Evolutionary conservation across 2,888 invertebrate species (phyloP), one percentile per base, ranked within the genome.

Genomic region (Onthophagus sagittarius): DNA sequence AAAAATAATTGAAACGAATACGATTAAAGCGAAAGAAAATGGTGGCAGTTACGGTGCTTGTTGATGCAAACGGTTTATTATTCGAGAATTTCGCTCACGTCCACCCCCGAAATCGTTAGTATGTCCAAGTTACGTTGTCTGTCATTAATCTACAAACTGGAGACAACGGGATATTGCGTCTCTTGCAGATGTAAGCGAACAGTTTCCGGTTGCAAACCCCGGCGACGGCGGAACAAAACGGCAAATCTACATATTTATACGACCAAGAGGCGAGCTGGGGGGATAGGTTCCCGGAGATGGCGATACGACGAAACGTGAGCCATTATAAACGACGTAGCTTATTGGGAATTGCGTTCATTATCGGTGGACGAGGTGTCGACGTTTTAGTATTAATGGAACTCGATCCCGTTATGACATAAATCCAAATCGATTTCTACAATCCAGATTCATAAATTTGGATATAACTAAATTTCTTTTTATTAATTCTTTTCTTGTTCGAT

Each of bases 101-200:
- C 23, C 67, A 15, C 15, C 23, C 67, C 31, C 23, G 67, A 23
- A 73, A 72, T 75, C 71, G 71, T 75, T 73, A 71, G 72, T 73
- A 73, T 73, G 75, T 75, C 69, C 64, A 63, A 73, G 78, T 77
- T 76, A 75, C 75, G 80, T 80, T 78, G 80, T 82, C 79, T 82
- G 83, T 84, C 84, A 83, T 84, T 84, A 84, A 84, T 84, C 83
- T 32, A 67, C 67, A 23, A 77, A 75, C 72, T 79, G 78, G 81
- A 83, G 83, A 84, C 84, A 83, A 83, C 83, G 84, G 84, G 84
- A 84, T 84, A 84, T 84, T 84, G 82, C 83, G 81, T 83, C 83
- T 83, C 83, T 82, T 82, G 83, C 81, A 83, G 83, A 83, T 82
- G 83, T 67, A 32, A n/a, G 23, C 67, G n/a, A n/a, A 15, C 81